phyloP scores from a whole-genome alignment of 2,797 vertebrate genomes.

The Falco novaeseelandiae region DNA sequence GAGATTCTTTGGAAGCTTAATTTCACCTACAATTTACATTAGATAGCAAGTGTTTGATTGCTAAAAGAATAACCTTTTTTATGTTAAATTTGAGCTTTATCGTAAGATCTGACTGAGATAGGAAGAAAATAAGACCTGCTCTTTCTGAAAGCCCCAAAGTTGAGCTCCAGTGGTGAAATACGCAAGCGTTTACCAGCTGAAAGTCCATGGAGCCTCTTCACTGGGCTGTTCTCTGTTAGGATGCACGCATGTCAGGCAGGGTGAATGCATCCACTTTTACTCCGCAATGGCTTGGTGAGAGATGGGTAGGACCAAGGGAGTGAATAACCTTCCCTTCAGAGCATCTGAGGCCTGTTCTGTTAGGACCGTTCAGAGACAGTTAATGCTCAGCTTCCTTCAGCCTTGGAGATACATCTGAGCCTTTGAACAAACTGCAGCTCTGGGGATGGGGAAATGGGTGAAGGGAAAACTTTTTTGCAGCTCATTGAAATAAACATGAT shows the following conservation, averaged over 20 bases:
- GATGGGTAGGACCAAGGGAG: neutral
- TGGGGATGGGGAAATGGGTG: neutral
- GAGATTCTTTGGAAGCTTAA: neutral
- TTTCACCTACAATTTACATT: neutral
- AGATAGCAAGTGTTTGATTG: neutral
- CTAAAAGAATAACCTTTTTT: neutral
- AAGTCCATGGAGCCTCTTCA: neutral
- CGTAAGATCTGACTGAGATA: neutral
- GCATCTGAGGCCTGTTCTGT: neutral
- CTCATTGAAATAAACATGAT: neutral
- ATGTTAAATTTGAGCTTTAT: neutral
- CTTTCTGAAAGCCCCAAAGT: neutral
- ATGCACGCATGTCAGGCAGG: fast-evolving
- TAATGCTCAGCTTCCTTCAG: neutral
- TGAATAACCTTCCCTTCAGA: neutral
- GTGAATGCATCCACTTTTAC: neutral
- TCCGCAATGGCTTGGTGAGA: neutral
- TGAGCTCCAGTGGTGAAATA: neutral
- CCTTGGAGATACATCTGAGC: neutral
- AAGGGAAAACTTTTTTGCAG: neutral
- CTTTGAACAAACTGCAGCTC: neutral
- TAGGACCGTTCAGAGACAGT: neutral
- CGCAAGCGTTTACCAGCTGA: neutral
- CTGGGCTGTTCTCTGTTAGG: neutral
- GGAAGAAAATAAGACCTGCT: neutral